Evolutionary conservation across 2,113 vertebrate species (phyloP).

Genomic region (Nothoprocta perdicaria): DNA sequence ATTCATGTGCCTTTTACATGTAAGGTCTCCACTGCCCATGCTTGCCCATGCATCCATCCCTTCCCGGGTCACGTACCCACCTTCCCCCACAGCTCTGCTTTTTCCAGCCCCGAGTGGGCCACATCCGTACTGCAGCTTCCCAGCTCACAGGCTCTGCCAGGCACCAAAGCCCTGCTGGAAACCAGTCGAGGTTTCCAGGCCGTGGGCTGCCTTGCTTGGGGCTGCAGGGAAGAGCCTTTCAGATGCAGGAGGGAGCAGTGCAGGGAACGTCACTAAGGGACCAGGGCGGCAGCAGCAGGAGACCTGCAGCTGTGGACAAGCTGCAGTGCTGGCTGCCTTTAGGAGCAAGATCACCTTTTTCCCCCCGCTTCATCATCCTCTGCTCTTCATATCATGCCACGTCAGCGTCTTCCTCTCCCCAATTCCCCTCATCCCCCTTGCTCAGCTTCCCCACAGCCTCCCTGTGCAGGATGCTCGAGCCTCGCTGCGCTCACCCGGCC

Average conservation of each 20-base stretch:
- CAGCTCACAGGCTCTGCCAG: not conserved
- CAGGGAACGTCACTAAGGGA: not conserved
- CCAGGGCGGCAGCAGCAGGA: not conserved
- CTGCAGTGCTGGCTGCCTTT: not conserved
- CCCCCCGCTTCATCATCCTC: not conserved
- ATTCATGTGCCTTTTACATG: not conserved
- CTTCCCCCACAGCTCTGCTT: not conserved
- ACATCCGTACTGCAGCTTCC: not conserved
- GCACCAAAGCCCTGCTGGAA: not conserved
- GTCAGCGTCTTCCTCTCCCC: slow-evolving; percentile 5
- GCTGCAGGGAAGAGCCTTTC: not conserved
- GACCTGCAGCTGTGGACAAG: not conserved
- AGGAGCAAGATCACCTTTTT: not conserved
- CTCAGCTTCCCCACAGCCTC: not conserved
- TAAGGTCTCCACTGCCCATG: not conserved
- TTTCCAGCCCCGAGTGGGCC: not conserved
- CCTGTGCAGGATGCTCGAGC: not conserved
- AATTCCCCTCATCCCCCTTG: not conserved
- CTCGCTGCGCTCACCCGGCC: not conserved
- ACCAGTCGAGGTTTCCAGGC: not conserved
- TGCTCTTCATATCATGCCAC: not conserved
- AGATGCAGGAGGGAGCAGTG: not conserved
- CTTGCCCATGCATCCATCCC: not conserved
- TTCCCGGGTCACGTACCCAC: not conserved
- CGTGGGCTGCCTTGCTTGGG: not conserved